phyloP scores from a whole-genome alignment of 1,140 invertebrate species.

The Diabrotica virgifera region DNA sequence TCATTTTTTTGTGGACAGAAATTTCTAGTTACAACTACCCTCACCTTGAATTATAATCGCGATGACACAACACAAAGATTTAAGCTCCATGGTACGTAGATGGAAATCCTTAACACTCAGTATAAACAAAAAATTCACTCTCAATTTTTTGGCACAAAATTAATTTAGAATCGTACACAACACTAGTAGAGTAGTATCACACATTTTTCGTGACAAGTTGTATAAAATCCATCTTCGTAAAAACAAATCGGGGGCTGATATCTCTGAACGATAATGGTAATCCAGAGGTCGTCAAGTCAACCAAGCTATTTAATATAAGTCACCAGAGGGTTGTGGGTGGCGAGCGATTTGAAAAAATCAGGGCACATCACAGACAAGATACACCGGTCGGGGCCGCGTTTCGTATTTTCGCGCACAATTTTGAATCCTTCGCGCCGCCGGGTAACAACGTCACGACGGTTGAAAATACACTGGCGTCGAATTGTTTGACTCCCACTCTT shows the following conservation, averaged over 20 bases:
- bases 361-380: background rate
- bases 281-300: background rate
- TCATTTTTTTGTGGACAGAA: too few species aligned
- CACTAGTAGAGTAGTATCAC: slow-evolving; percentile 7
- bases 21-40: background rate
- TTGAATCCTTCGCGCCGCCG: slow-evolving; percentile 8
- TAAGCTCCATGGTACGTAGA: slow-evolving; percentile 14
- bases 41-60: slow-evolving; percentile 18
- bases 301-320: too few species aligned
- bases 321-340: background rate
- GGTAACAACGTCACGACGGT: slow-evolving; percentile 37
- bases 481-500: slow-evolving; percentile 36
- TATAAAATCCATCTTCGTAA: background rate
- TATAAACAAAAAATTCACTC: slow-evolving; percentile 5
- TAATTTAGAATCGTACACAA: slow-evolving; percentile 25
- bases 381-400: background rate
- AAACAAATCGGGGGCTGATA: background rate
- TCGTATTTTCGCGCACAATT: slow-evolving; percentile 17
- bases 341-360: background rate
- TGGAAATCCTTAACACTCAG: background rate
- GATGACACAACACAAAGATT: slow-evolving; percentile 11
- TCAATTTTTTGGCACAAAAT: slow-evolving; percentile 23
- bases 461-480: slow-evolving; percentile 35
- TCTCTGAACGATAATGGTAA: background rate
- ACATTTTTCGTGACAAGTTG: slow-evolving; percentile 15